Conservation (phyloP, 2,113 vertebrate genomes). For the Ginglymostoma cirratum region DNA sequence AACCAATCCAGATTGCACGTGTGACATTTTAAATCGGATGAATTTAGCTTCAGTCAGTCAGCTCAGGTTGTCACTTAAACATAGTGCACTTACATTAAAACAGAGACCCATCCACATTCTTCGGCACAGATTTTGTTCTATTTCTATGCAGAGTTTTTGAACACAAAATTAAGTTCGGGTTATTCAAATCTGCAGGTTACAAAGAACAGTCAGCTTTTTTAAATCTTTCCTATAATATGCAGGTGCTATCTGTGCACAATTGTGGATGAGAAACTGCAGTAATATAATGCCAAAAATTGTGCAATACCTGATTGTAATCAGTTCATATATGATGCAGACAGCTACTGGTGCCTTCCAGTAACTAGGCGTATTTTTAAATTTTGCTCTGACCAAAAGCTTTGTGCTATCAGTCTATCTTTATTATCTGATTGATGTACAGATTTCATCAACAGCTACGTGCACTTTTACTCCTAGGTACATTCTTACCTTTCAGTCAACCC, state of each 20-base stretch:
- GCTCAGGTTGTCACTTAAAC: background rate
- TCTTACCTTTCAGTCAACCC: constrained; percentile 33
- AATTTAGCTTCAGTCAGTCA: background rate
- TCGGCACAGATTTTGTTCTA: background rate
- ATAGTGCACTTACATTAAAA: background rate
- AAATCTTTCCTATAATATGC: background rate
- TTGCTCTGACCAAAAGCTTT: constrained; percentile 26
- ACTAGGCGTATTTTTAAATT: background rate
- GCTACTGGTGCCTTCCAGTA: constrained; percentile 10
- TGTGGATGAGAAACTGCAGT: background rate
- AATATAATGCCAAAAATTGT: background rate
- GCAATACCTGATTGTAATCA: constrained; percentile 15
- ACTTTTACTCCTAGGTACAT: background rate
- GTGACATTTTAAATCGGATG: background rate
- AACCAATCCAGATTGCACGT: background rate
- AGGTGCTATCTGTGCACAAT: background rate
- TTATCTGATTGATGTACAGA: constrained; percentile 18
- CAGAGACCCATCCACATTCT: no score
- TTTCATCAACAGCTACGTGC: constrained; percentile 31
- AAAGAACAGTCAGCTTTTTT: background rate
- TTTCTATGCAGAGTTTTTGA: background rate
- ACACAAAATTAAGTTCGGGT: background rate
- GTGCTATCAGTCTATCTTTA: background rate
- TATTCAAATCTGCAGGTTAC: background rate
- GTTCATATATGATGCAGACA: background rate